phyloP scores from a whole-genome alignment of 2,113 vertebrate species.

The Hippopotamus amphibius region DNA sequence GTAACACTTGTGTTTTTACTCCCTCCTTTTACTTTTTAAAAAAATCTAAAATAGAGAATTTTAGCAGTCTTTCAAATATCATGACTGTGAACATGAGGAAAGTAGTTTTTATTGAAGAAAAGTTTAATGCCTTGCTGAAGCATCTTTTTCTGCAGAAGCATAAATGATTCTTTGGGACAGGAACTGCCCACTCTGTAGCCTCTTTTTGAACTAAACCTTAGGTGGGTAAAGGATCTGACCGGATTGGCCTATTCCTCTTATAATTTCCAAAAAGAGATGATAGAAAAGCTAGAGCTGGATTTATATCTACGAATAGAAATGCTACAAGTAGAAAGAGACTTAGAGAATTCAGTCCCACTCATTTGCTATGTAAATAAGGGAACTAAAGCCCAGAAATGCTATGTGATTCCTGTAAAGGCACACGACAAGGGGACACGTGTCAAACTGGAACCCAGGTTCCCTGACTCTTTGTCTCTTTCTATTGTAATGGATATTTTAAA shows the following conservation, averaged over 20 bases:
- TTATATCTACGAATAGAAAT: background rate
- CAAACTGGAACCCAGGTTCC: background rate
- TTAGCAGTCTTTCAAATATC: background rate
- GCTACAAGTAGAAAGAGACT: background rate
- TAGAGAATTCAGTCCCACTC: background rate
- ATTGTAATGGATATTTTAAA: background rate
- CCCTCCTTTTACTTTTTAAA: background rate
- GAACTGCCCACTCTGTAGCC: background rate
- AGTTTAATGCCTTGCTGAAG: background rate
- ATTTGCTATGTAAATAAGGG: background rate
- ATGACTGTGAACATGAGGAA: background rate
- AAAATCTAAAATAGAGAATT: background rate
- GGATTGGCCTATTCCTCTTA: background rate
- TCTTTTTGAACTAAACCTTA: background rate
- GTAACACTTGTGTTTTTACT: background rate
- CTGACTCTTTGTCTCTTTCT: background rate
- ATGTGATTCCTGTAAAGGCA: background rate
- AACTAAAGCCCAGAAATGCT: background rate
- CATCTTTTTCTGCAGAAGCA: background rate
- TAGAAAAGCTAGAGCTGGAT: background rate
- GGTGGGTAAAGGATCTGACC: background rate
- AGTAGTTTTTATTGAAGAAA: background rate
- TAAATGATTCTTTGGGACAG: background rate
- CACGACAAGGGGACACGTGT: accelerated
- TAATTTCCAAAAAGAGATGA: background rate